Evolutionary conservation across 1,140 invertebrate genomes (phyloP).

Genomic region (Drosophila seguyi): DNA sequence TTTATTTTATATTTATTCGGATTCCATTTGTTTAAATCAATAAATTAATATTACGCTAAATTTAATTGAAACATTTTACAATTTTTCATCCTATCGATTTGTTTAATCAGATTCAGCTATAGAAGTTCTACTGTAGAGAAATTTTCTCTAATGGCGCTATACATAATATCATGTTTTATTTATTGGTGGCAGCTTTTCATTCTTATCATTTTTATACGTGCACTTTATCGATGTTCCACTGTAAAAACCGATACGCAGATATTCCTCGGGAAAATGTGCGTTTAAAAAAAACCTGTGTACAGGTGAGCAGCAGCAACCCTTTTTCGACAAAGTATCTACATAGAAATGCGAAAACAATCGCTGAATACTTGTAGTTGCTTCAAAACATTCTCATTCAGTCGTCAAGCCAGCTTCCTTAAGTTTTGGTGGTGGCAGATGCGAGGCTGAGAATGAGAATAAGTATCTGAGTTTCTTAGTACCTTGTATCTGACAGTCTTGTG

Average conservation of each 20-base stretch:
- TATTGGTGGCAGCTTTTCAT: too few species aligned
- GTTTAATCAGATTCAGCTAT: too few species aligned
- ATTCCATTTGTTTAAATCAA: neutral
- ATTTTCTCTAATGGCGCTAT: too few species aligned
- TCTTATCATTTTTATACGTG: neutral
- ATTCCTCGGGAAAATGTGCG: slow-evolving; percentile 4
- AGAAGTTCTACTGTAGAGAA: too few species aligned
- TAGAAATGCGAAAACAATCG: neutral
- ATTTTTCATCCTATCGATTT: too few species aligned
- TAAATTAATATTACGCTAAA: neutral
- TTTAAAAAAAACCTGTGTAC: slow-evolving; percentile 11
- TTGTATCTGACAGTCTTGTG: slow-evolving; percentile 18
- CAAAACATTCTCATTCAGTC: slow-evolving; percentile 20
- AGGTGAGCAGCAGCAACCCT: slow-evolving; percentile 41
- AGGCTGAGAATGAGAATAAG: slow-evolving; percentile 4
- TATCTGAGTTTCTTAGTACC: slow-evolving; percentile 7
- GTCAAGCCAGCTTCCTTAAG: slow-evolving; percentile 28
- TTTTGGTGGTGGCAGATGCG: slow-evolving; percentile 31
- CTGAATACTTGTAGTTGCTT: slow-evolving; percentile 28
- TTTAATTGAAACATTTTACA: neutral
- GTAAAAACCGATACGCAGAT: slow-evolving; percentile 21
- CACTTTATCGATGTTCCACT: neutral
- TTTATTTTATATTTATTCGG: neutral
- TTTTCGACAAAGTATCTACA: slow-evolving; percentile 4
- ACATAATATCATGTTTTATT: too few species aligned